A percentile compares a stretch with the other conserved stretches of the same genome.
These are phyloP conservation scores for Origma solitaria DNA, from an alignment of 2,113 vertebrate species.

Conservation along the genomic window DNA sequence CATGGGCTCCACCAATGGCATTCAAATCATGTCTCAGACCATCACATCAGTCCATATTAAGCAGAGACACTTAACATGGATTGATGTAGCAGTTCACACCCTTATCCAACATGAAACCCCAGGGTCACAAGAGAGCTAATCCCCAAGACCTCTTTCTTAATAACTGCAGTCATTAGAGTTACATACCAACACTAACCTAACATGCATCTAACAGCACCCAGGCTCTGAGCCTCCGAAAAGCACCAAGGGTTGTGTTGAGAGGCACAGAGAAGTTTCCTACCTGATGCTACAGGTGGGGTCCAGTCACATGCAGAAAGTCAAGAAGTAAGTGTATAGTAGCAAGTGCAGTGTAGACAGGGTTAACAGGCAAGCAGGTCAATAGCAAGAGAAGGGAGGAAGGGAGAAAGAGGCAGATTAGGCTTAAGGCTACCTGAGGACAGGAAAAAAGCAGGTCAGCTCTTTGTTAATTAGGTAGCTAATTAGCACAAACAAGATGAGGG, in stretches of 20 bases:
- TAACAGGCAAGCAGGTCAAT: constrained; percentile 67
- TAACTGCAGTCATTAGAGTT: not conserved
- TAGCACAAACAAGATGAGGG: not conserved
- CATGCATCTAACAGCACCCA: not conserved
- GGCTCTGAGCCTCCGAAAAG: not conserved
- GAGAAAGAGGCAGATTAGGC: constrained; percentile 57
- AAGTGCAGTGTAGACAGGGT: constrained; percentile 43
- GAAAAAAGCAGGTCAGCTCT: constrained; percentile 30
- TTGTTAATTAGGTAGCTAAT: not conserved
- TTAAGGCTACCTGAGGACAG: constrained; percentile 24
- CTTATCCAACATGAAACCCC: not conserved
- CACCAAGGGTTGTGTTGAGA: not conserved
- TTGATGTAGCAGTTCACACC: not conserved
- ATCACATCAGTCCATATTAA: not conserved
- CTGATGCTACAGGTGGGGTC: constrained; percentile 70
- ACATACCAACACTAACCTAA: not conserved
- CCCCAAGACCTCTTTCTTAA: not conserved
- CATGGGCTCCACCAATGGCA: not conserved
- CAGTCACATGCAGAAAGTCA: constrained; percentile 59
- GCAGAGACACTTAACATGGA: not conserved
- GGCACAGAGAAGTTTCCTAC: constrained; percentile 55
- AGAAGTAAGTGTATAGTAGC: constrained; percentile 32
- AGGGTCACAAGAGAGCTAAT: not conserved
- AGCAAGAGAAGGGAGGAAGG: constrained; percentile 44
- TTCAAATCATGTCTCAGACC: not conserved